Conservation (phyloP, 2,888 invertebrate genomes). For the Tetranychus truncatus region DNA sequence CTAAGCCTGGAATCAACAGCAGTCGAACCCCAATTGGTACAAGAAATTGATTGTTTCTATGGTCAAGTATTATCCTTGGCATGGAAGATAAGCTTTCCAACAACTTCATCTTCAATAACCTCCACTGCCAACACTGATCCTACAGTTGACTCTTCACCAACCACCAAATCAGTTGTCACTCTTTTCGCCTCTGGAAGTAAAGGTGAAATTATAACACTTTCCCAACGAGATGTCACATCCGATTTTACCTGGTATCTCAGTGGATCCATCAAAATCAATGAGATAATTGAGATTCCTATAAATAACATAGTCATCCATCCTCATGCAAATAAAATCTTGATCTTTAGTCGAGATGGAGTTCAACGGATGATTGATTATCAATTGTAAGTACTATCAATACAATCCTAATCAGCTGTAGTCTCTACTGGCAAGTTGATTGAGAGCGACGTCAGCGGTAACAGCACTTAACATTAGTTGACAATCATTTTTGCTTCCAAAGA, state of each 20-base stretch:
- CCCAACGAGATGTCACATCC: neutral
- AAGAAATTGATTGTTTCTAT: conserved; percentile 40
- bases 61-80: conserved; percentile 44
- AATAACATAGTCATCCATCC: neutral
- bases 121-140: neutral
- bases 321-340: conserved; percentile 1
- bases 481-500: too few relatives aligned
- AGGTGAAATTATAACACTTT: neutral
- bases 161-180: neutral
- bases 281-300: conserved; percentile 2
- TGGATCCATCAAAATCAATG: neutral
- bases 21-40: conserved; percentile 29
- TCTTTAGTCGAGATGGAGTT: conserved; percentile 11
- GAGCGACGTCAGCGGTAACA: too few relatives aligned
- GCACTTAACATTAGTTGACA: too few relatives aligned
- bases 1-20: neutral
- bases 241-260: neutral
- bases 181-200: neutral
- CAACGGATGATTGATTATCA: conserved; percentile 12
- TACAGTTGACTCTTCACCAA: neutral
- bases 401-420: neutral
- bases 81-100: conserved; percentile 37
- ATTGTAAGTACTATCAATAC: neutral
- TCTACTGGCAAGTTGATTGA: neutral
- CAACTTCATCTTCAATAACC: conserved; percentile 33